Percentiles rank a stretch among this genome's conserved stretches.
phyloP scores from a whole-genome alignment of 2,113 vertebrate genomes.

The Meriones unguiculatus region DNA sequence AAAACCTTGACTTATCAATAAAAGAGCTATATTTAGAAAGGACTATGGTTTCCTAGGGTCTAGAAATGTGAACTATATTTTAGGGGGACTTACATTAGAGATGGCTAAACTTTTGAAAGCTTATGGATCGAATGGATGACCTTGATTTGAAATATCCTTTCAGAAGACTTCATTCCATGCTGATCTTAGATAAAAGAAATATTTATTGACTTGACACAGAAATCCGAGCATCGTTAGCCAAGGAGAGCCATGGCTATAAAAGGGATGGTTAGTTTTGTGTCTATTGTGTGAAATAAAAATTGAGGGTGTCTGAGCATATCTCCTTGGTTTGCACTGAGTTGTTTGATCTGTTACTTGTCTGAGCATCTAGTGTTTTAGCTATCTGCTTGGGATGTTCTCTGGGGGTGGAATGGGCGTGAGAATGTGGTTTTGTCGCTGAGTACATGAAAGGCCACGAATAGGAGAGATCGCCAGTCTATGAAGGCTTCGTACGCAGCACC shows the following conservation, averaged over 20 bases:
- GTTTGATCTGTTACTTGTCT: background rate
- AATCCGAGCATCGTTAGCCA: background rate
- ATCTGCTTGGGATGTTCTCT: background rate
- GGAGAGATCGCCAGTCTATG: background rate
- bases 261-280: background rate
- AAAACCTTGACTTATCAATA: background rate
- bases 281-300: background rate
- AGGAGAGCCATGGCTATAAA: background rate
- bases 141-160: background rate
- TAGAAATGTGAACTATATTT: slow-evolving; percentile 11
- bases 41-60: background rate
- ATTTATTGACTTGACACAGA: background rate
- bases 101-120: slow-evolving; percentile 19
- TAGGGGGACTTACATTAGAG: background rate
- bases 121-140: background rate
- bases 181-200: background rate
- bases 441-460: background rate
- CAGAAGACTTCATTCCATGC: background rate
- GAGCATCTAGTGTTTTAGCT: background rate
- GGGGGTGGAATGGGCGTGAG: background rate
- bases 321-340: background rate
- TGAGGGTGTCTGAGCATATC: background rate
- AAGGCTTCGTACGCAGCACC: background rate
- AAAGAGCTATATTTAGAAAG: slow-evolving; percentile 27
- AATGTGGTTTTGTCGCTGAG: background rate